phyloP scores from a whole-genome alignment of 2,888 invertebrate genomes.

The Acanthosoma haemorrhoidale region DNA sequence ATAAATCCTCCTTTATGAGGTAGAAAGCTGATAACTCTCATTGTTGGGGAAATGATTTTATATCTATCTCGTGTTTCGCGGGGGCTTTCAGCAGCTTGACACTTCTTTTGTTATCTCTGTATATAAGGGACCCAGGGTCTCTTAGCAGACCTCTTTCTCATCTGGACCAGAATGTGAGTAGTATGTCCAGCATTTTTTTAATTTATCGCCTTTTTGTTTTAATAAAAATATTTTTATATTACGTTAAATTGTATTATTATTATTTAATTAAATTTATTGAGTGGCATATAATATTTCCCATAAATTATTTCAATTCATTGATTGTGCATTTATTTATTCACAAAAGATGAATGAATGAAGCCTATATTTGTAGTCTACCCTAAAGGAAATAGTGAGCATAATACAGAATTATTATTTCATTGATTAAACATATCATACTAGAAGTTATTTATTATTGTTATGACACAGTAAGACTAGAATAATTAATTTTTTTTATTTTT shows the following conservation, averaged over 20 bases:
- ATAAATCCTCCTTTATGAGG: background rate
- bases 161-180: slow-evolving; percentile 12
- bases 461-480: too few relatives aligned
- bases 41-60: slow-evolving; percentile 11
- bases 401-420: too few relatives aligned
- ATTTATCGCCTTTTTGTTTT: background rate
- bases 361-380: too few relatives aligned
- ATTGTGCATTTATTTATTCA: too few relatives aligned
- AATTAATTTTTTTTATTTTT: too few relatives aligned
- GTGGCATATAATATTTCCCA: slow-evolving; percentile 39
- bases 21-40: slow-evolving; percentile 16
- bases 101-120: slow-evolving; percentile 20
- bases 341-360: too few relatives aligned
- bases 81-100: background rate
- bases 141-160: background rate
- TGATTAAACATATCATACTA: too few relatives aligned
- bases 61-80: background rate
- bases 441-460: too few relatives aligned
- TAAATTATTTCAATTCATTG: too few relatives aligned
- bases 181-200: background rate
- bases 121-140: background rate
- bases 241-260: background rate
- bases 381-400: too few relatives aligned
- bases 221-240: background rate
- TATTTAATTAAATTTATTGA: background rate